Percentiles rank a stretch among this genome's conserved stretches.
Evolutionary conservation across 2,797 vertebrate species (phyloP).

Genomic region (Gouania willdenowi): DNA sequence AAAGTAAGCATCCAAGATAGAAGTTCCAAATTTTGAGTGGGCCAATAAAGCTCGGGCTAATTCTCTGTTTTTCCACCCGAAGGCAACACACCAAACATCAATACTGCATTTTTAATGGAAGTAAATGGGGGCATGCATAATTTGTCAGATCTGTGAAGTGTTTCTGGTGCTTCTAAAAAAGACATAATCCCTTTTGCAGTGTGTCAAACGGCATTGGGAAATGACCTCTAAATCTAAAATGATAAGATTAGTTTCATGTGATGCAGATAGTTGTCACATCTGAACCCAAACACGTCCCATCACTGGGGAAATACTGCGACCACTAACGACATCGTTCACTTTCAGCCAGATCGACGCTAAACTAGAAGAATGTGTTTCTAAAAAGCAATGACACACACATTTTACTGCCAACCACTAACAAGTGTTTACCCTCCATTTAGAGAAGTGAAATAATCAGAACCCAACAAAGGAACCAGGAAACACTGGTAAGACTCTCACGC

Average conservation of each 20-base stretch:
- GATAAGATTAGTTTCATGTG: slow-evolving; percentile 4
- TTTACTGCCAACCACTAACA: too few relatives aligned
- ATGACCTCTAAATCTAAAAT: slow-evolving; percentile 8
- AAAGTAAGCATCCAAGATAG: slow-evolving; percentile 30
- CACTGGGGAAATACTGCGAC: too few relatives aligned
- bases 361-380: too few relatives aligned
- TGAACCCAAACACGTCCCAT: too few relatives aligned
- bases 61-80: slow-evolving; percentile 32
- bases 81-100: slow-evolving; percentile 53
- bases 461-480: too few relatives aligned
- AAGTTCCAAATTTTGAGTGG: slow-evolving; percentile 39
- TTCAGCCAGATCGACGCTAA: too few relatives aligned
- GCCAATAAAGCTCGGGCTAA: slow-evolving; percentile 30
- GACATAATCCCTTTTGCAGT: slow-evolving; percentile 20
- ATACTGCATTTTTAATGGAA: slow-evolving; percentile 56
- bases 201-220: slow-evolving; percentile 18
- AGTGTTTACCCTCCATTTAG: too few relatives aligned
- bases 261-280: slow-evolving; percentile 11
- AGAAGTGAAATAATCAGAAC: too few relatives aligned
- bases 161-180: slow-evolving; percentile 22
- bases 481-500: too few relatives aligned
- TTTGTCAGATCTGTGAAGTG: slow-evolving; percentile 29
- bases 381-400: too few relatives aligned
- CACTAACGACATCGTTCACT: too few relatives aligned
- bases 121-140: slow-evolving; percentile 46